Evolutionary conservation across 2,113 vertebrate genomes (phyloP).

Genomic region (Malaclemys terrapin): DNA sequence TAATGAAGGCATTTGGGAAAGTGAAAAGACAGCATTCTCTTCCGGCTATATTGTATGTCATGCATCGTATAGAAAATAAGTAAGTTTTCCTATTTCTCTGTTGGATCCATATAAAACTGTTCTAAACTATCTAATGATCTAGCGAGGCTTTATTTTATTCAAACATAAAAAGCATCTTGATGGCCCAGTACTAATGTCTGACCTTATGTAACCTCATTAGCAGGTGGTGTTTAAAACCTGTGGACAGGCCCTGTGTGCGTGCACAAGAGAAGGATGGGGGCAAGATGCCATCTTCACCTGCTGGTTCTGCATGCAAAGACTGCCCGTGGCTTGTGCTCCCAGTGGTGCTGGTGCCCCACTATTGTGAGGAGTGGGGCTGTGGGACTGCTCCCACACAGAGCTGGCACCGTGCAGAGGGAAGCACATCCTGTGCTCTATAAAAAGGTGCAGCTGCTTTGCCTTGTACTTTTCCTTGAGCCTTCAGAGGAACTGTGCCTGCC

Average conservation of each 20-base stretch:
- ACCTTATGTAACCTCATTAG: not conserved
- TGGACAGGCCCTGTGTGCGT: accelerated
- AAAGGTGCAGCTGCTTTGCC: not conserved
- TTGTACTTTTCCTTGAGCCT: not conserved
- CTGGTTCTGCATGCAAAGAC: not conserved
- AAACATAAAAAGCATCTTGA: not conserved
- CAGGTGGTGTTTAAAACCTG: not conserved
- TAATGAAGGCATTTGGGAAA: not conserved
- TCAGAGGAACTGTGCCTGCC: not conserved
- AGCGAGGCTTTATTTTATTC: accelerated
- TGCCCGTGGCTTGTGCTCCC: too few species aligned
- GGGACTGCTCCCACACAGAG: not conserved
- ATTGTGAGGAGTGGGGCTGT: not conserved
- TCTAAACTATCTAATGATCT: not conserved
- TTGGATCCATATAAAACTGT: not conserved
- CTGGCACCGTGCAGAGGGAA: not conserved
- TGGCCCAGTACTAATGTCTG: not conserved
- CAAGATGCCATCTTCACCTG: not conserved
- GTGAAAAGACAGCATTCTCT: not conserved
- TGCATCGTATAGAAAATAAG: not conserved
- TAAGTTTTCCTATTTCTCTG: not conserved
- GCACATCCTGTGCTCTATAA: not conserved
- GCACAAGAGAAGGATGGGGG: not conserved
- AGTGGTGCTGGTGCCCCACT: too few species aligned
- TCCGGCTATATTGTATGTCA: not conserved